These are phyloP conservation scores for Caenorhabditis sp. DNA, from an alignment of 2,888 invertebrate genomes.

Conservation along the genomic window DNA sequence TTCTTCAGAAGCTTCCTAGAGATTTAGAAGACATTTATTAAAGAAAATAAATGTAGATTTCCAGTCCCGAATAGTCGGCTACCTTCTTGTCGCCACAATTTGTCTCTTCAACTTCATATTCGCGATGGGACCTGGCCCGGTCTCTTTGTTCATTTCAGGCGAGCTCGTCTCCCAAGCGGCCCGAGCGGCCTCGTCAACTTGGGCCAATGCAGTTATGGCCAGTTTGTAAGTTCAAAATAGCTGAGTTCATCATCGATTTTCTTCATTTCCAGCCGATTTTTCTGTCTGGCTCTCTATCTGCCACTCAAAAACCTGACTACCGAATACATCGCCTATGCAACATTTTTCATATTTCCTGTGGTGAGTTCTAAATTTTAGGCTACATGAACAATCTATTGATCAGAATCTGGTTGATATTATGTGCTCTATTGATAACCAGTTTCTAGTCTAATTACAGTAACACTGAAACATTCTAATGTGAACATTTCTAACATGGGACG, in stretches of 20 bases:
- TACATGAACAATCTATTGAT: too few species aligned
- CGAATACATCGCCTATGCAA: conserved; percentile 4
- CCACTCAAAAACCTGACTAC: conserved; percentile 9
- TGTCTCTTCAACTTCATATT: conserved; percentile 37
- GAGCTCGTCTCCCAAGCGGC: conserved; percentile 23
- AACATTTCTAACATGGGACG: too few species aligned
- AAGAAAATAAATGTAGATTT: too few species aligned
- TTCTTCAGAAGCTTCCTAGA: too few species aligned
- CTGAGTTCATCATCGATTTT: too few species aligned
- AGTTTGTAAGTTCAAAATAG: conserved; percentile 13
- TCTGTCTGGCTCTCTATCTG: conserved; percentile 5
- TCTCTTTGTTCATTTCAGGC: conserved; percentile 30
- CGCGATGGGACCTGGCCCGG: conserved; percentile 37
- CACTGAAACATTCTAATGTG: too few species aligned
- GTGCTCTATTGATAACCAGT: too few species aligned
- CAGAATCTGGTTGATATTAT: too few species aligned
- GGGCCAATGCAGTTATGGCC: conserved; percentile 32
- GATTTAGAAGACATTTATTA: too few species aligned
- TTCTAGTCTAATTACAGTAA: too few species aligned
- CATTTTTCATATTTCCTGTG: conserved; percentile 15
- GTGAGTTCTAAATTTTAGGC: too few species aligned
- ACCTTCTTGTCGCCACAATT: conserved; percentile 8
- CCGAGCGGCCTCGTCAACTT: conserved; percentile 23
- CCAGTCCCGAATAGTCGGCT: not conserved
- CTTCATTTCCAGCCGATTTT: conserved; percentile 12